These are phyloP conservation scores for Macaria liturata DNA, from an alignment of 2,888 invertebrate species.

Conservation along the genomic window DNA sequence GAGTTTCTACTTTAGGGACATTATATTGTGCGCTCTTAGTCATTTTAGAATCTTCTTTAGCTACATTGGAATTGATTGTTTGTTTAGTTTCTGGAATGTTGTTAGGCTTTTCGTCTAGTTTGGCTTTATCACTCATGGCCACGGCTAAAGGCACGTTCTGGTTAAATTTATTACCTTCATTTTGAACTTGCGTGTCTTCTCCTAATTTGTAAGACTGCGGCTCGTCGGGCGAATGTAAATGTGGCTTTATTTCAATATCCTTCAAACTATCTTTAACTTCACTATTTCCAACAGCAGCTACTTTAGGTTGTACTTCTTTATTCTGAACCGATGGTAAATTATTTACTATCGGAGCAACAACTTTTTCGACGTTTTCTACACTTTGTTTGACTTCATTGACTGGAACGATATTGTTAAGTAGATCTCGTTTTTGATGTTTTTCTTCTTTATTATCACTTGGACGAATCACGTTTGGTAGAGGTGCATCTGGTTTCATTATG, in stretches of 20 bases:
- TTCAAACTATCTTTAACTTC: conserved; percentile 2
- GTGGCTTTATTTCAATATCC: conserved; percentile 29
- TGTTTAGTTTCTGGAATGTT: conserved; percentile 20
- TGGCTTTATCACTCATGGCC: conserved; percentile 45
- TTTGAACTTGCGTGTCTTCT: conserved; percentile 52
- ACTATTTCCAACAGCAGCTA: background rate
- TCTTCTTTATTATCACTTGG: conserved; percentile 9
- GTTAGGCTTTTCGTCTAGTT: conserved; percentile 32
- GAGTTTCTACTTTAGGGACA: conserved; percentile 3
- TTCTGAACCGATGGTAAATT: background rate
- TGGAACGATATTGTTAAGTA: conserved; percentile 19
- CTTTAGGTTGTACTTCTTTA: conserved; percentile 1
- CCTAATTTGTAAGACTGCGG: conserved; percentile 69
- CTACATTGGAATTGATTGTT: conserved; percentile 3
- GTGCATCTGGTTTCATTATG: conserved; percentile 7
- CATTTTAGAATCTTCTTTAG: background rate
- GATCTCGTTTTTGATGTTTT: conserved; percentile 9
- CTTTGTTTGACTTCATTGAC: conserved; percentile 24
- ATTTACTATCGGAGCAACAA: background rate
- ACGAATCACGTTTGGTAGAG: conserved; percentile 11
- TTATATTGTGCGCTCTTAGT: background rate
- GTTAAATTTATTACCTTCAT: conserved; percentile 29
- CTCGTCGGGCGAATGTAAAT: conserved; percentile 65
- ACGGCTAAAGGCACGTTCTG: conserved; percentile 58
- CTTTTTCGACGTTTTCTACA: conserved; percentile 6